Conservation (phyloP, 2,113 vertebrate genomes). For the Phasianus colchicus region DNA sequence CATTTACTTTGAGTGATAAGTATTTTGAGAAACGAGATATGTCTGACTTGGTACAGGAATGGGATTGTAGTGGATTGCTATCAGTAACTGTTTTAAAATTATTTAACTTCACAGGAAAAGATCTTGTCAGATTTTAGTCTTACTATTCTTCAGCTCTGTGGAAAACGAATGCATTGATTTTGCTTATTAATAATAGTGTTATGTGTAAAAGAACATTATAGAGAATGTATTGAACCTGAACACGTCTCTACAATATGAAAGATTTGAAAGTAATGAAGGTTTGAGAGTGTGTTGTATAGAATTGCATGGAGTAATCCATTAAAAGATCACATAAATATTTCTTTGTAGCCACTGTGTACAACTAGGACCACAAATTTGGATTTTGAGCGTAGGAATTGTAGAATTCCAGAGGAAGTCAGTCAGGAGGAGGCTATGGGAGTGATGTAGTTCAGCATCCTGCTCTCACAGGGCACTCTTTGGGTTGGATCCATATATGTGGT, state of each 20-base stretch:
- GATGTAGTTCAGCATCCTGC: neutral
- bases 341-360: neutral
- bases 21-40: neutral
- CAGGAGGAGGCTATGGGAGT: neutral
- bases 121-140: neutral
- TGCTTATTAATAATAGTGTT: neutral
- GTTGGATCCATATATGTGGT: neutral
- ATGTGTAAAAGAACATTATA: neutral
- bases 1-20: neutral
- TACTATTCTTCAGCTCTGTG: neutral
- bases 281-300: neutral
- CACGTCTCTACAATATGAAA: neutral
- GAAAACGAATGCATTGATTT: neutral
- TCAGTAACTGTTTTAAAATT: neutral
- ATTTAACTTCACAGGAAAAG: neutral
- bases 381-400: neutral
- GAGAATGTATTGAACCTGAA: neutral
- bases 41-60: neutral
- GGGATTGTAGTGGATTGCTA: neutral
- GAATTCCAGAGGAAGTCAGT: neutral
- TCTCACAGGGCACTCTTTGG: neutral
- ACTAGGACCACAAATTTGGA: neutral
- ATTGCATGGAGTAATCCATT: neutral
- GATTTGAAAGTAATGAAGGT: neutral
- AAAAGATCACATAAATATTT: neutral